phyloP scores from a whole-genome alignment of 2,797 vertebrate genomes.

The Anguilla anguilla region DNA sequence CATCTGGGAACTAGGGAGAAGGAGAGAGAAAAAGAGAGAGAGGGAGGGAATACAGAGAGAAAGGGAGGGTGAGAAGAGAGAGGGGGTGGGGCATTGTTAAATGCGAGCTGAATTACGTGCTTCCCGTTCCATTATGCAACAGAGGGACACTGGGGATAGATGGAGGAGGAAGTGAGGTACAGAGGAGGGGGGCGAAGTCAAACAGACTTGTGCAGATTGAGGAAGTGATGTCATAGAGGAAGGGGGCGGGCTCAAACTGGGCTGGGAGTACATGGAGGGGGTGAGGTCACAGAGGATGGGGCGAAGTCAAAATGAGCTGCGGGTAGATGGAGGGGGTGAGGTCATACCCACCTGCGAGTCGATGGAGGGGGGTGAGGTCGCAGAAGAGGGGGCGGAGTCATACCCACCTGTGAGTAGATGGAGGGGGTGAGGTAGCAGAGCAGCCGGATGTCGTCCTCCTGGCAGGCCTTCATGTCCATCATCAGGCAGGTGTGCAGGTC shows the following conservation, averaged over 20 bases:
- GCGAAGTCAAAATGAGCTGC: too few relatives aligned
- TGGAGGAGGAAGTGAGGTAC: not conserved
- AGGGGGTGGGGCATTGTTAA: not conserved
- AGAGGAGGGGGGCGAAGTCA: not conserved
- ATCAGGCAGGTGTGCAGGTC: conserved; percentile 95
- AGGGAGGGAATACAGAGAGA: not conserved
- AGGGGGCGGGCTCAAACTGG: not conserved
- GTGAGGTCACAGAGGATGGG: too few relatives aligned
- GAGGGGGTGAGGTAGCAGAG: conserved; percentile 95
- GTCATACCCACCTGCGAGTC: not conserved
- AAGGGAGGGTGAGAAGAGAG: not conserved
- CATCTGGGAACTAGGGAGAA: conserved; percentile 86
- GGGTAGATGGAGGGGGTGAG: not conserved
- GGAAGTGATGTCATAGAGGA: not conserved
- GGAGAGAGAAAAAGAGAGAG: not conserved
- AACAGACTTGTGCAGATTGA: not conserved
- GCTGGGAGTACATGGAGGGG: not conserved
- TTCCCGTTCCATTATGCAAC: not conserved
- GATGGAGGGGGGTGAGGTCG: not conserved
- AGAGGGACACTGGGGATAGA: not conserved
- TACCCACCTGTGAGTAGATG: conserved; percentile 73
- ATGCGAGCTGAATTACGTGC: not conserved
- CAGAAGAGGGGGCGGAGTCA: not conserved
- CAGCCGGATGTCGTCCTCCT: conserved; percentile 90
- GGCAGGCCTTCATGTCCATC: conserved; percentile 99